These are phyloP conservation scores for Xestia ashworthii DNA, from an alignment of 2,888 invertebrate genomes.

Conservation along the genomic window DNA sequence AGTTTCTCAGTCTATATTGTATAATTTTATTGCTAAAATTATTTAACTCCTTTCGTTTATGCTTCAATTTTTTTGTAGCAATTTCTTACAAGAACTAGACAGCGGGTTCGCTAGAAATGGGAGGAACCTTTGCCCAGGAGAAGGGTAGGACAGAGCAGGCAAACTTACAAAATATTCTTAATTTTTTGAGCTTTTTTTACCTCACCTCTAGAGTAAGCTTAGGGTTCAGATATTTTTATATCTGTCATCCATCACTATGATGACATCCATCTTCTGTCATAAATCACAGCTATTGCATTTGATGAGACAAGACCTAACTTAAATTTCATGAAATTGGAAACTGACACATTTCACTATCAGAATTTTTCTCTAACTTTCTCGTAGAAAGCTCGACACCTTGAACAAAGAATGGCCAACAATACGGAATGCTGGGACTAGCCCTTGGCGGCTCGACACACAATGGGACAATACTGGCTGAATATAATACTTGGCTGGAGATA, in stretches of 20 bases:
- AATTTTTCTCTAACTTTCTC: not conserved
- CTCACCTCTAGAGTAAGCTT: not conserved
- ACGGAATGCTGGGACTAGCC: conserved; percentile 30
- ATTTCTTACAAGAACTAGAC: too few relatives aligned
- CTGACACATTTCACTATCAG: not conserved
- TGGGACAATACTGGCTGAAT: conserved; percentile 36
- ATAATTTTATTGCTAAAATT: not conserved
- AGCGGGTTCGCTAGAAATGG: too few relatives aligned
- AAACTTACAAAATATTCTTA: not conserved
- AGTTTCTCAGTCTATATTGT: not conserved
- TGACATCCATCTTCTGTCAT: not conserved
- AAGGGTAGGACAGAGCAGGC: too few relatives aligned
- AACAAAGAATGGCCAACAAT: conserved; percentile 54
- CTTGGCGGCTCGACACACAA: conserved; percentile 46
- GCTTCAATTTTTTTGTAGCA: not conserved
- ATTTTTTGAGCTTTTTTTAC: not conserved
- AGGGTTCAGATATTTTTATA: not conserved
- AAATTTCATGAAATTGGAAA: not conserved
- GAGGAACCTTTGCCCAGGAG: too few relatives aligned
- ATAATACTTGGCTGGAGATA: conserved; percentile 20
- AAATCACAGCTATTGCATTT: not conserved
- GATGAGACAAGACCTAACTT: not conserved
- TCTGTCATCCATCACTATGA: not conserved
- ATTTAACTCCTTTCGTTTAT: not conserved
- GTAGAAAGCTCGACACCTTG: conserved; percentile 27